Conservation (phyloP, 2,888 invertebrate species). For the Mythimna vitellina region DNA sequence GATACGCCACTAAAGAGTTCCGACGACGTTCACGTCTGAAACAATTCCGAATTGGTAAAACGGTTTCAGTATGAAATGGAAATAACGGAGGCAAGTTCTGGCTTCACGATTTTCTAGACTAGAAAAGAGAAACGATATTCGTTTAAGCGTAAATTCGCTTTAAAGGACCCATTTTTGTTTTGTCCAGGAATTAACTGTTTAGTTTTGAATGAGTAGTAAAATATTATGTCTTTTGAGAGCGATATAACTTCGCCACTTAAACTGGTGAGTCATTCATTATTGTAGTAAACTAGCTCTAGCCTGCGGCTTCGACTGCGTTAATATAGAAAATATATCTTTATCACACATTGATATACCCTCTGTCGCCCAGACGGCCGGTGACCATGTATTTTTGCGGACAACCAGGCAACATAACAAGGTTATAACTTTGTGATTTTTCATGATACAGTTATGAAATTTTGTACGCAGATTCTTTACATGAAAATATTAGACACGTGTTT, state of each 20-base stretch:
- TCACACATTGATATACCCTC: too few species aligned
- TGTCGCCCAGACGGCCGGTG: too few species aligned
- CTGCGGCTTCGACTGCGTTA: too few species aligned
- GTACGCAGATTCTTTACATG: too few species aligned
- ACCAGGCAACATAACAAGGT: too few species aligned
- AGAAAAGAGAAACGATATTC: constrained; percentile 18
- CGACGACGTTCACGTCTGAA: constrained; percentile 44
- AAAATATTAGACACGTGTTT: too few species aligned
- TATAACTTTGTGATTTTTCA: too few species aligned
- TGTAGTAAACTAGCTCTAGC: too few species aligned
- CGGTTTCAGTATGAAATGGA: constrained; percentile 50
- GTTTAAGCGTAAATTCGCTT: constrained; percentile 15
- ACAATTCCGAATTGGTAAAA: constrained; percentile 62
- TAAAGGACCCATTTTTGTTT: background rate
- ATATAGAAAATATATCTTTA: too few species aligned
- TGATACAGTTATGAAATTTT: too few species aligned
- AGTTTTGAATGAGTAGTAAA: background rate
- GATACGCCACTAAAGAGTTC: constrained; percentile 54
- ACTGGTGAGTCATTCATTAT: background rate
- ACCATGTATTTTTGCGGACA: too few species aligned
- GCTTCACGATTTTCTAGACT: constrained; percentile 34
- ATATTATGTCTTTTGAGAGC: background rate
- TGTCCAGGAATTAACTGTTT: background rate
- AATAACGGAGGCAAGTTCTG: constrained; percentile 46
- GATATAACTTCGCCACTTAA: background rate